Evolutionary conservation across 2,797 vertebrate genomes (phyloP).

Genomic region (Coregonus ussuriensis): DNA sequence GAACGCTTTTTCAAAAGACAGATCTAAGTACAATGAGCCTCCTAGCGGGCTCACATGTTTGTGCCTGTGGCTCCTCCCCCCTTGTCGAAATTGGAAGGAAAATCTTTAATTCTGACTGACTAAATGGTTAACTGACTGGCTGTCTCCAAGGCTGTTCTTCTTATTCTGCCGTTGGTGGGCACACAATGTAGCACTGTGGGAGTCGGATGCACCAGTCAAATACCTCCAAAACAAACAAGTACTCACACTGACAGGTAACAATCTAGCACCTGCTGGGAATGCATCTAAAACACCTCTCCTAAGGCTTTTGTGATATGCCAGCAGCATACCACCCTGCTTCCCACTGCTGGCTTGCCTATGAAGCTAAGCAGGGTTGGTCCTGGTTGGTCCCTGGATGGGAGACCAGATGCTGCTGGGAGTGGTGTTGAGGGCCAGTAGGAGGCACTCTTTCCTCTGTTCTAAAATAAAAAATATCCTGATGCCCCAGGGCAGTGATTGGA

Average conservation of each 20-base stretch:
- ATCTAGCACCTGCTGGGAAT: constrained; percentile 58
- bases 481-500: too few species aligned
- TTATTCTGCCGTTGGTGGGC: neutral
- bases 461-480: too few species aligned
- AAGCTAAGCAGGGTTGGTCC: too few species aligned
- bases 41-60: neutral
- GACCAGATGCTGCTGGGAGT: too few species aligned
- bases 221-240: constrained; percentile 52
- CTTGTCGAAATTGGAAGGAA: constrained; percentile 26
- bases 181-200: constrained; percentile 45
- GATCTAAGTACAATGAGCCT: neutral
- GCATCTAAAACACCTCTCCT: constrained; percentile 20
- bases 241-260: constrained; percentile 59
- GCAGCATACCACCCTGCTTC: too few species aligned
- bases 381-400: too few species aligned
- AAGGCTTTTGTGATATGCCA: constrained; percentile 25
- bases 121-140: neutral
- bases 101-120: constrained; percentile 14
- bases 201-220: constrained; percentile 45
- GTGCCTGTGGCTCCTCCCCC: constrained; percentile 30
- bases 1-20: neutral
- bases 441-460: too few species aligned
- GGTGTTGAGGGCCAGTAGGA: too few species aligned
- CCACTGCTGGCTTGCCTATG: too few species aligned
- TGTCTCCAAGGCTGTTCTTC: constrained; percentile 12